Evolutionary conservation across 2,888 invertebrate genomes (phyloP).

Genomic region (Diarsia mendica): DNA sequence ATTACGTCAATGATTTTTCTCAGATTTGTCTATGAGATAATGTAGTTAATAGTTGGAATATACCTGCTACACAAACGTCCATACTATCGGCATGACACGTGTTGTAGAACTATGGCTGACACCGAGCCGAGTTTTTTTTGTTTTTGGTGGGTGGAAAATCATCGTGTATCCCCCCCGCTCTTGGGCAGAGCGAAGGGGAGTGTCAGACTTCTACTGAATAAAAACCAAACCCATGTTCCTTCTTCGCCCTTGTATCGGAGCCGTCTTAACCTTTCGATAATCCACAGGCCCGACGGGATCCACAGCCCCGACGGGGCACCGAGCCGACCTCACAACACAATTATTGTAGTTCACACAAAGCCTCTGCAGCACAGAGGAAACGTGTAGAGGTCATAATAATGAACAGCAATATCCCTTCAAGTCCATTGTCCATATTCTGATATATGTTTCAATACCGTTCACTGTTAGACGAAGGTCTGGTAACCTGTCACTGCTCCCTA

Average conservation of each 20-base stretch:
- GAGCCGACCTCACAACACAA: conserved; percentile 35
- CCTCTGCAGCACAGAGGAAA: conserved; percentile 9
- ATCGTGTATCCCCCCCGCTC: too few species aligned
- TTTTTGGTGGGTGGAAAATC: too few species aligned
- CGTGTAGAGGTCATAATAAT: conserved; percentile 16
- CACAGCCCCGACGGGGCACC: too few species aligned
- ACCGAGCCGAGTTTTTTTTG: conserved; percentile 18
- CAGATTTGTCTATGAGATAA: not conserved
- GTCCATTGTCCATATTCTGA: conserved; percentile 5
- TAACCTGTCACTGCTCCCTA: conserved; percentile 26
- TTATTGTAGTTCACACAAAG: conserved; percentile 47
- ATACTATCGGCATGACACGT: not conserved
- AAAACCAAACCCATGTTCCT: too few species aligned
- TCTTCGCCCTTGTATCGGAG: too few species aligned
- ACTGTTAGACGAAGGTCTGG: conserved; percentile 29
- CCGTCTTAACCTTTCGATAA: too few species aligned
- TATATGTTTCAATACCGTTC: conserved; percentile 16
- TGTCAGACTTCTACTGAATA: too few species aligned
- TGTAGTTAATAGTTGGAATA: not conserved
- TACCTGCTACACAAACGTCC: not conserved
- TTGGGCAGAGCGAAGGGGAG: too few species aligned
- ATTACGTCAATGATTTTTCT: not conserved
- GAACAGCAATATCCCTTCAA: conserved; percentile 47
- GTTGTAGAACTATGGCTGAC: conserved; percentile 16
- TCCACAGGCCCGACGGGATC: too few species aligned